A percentile compares a stretch with the other conserved stretches of the same genome.
Conservation (phyloP, 2,797 vertebrate genomes). For the Acomys russatus region DNA sequence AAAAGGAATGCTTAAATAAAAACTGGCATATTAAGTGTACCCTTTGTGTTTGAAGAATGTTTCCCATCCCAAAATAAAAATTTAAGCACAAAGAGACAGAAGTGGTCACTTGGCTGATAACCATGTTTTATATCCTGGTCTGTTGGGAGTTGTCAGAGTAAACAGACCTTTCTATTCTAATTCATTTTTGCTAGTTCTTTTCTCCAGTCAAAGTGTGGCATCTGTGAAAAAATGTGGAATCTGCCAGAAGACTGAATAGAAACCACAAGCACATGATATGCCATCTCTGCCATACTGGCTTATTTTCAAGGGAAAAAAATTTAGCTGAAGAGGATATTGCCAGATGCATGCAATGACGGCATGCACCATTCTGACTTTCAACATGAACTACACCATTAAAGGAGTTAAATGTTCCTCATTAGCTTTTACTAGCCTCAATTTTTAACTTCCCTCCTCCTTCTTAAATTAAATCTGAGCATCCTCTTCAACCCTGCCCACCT, state of each 20-base stretch:
- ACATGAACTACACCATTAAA: conserved; percentile 84
- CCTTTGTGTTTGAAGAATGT: conserved; percentile 92
- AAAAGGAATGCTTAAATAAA: conserved; percentile 91
- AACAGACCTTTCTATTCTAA: conserved; percentile 70
- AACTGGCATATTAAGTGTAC: conserved; percentile 92
- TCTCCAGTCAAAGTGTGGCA: not conserved
- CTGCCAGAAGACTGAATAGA: conserved; percentile 68
- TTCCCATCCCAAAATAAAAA: conserved; percentile 81
- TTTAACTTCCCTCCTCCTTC: conserved; percentile 80
- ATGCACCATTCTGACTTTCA: conserved; percentile 82
- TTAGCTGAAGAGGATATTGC: conserved; percentile 78
- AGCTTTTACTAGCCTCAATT: conserved; percentile 84
- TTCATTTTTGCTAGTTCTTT: conserved; percentile 55
- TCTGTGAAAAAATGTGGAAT: conserved; percentile 36
- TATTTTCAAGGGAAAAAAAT: conserved; percentile 82
- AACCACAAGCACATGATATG: conserved; percentile 43
- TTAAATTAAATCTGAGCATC: conserved; percentile 80
- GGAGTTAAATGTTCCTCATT: conserved; percentile 77
- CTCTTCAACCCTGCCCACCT: conserved; percentile 46
- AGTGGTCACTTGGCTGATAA: conserved; percentile 80
- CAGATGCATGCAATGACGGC: conserved; percentile 73
- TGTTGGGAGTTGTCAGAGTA: conserved; percentile 74
- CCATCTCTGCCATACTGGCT: conserved; percentile 53
- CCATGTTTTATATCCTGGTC: conserved; percentile 78
- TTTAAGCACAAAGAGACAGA: conserved; percentile 74